Evolutionary conservation across 64 coral and sea anemone genomes (phyloP).

Genomic region (Dendrophyllia cribrosa): DNA sequence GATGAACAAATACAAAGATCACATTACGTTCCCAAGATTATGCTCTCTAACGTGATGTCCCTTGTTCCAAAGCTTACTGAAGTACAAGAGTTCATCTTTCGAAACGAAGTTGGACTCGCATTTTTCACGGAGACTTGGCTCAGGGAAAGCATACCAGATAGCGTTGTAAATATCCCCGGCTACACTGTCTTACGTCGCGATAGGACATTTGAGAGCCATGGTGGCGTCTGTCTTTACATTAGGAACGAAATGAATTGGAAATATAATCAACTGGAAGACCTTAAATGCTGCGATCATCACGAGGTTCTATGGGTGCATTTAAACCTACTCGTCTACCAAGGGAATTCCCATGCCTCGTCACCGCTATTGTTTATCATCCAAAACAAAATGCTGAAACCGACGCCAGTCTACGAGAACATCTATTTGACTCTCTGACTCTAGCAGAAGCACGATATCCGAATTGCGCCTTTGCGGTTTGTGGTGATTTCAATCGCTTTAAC

Average conservation of each 20-base stretch:
- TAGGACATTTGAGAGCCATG: background rate
- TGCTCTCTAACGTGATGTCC: slow-evolving; percentile 54
- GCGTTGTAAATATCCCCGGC: slow-evolving; percentile 58
- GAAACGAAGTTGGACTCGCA: slow-evolving; percentile 4
- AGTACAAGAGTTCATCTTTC: slow-evolving; percentile 42
- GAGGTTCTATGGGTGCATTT: too few relatives aligned
- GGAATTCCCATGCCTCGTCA: slow-evolving; percentile 8
- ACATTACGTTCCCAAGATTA: background rate
- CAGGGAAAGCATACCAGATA: slow-evolving; percentile 8
- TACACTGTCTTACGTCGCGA: slow-evolving; percentile 31
- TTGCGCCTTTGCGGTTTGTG: slow-evolving; percentile 19
- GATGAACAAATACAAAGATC: too few relatives aligned
- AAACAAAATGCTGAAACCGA: too few relatives aligned
- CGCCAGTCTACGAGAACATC: slow-evolving; percentile 12
- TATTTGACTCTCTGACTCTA: background rate
- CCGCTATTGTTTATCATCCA: slow-evolving; percentile 23
- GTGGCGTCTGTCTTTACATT: slow-evolving; percentile 3
- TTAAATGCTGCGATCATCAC: background rate
- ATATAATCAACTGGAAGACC: slow-evolving; percentile 1
- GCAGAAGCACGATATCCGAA: slow-evolving; percentile 37
- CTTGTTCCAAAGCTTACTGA: slow-evolving; percentile 50
- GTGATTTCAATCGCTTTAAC: slow-evolving; percentile 55
- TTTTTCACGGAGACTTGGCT: slow-evolving; percentile 31
- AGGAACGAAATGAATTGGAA: background rate
- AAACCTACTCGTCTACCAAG: slow-evolving; percentile 11